A percentile compares a stretch with the other conserved stretches of the same genome.
Evolutionary conservation across 2,888 invertebrate species (phyloP).

Genomic region (Drosophila testacea): DNA sequence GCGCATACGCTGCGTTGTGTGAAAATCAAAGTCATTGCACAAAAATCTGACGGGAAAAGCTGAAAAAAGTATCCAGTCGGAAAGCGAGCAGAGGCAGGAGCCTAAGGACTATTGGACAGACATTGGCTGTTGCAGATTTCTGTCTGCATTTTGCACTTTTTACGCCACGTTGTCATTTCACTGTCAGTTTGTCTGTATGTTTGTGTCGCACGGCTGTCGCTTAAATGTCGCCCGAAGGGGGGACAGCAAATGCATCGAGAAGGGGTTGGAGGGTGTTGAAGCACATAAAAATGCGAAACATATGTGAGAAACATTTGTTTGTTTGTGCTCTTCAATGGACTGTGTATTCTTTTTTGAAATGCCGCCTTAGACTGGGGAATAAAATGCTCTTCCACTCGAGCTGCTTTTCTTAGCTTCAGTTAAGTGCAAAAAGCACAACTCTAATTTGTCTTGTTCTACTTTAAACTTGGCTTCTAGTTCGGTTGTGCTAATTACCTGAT

Average conservation of each 20-base stretch:
- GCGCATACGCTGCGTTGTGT: conserved; percentile 41
- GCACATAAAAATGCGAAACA: conserved; percentile 32
- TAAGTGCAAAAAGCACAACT: neutral
- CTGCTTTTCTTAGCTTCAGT: neutral
- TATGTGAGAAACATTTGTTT: conserved; percentile 26
- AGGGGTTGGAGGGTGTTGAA: neutral
- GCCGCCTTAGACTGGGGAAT: neutral
- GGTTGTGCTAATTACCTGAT: conserved; percentile 21
- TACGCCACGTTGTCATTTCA: conserved; percentile 63
- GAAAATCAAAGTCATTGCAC: conserved; percentile 46
- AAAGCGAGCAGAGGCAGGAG: neutral
- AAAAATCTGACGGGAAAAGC: conserved; percentile 46
- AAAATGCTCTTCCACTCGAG: neutral
- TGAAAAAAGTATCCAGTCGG: neutral
- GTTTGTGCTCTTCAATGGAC: conserved; percentile 1
- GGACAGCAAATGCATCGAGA: conserved; percentile 18
- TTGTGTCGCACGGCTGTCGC: conserved; percentile 66
- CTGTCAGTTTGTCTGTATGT: conserved; percentile 68
- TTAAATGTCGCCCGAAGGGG: conserved; percentile 63
- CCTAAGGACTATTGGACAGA: conserved; percentile 11
- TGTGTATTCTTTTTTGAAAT: neutral
- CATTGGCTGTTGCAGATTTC: conserved; percentile 45
- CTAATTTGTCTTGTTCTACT: neutral
- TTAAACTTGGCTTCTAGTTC: conserved; percentile 11
- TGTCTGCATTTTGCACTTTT: conserved; percentile 32